Percentiles rank a stretch among this genome's conserved stretches.
Conservation (phyloP, 2,888 invertebrate genomes). For the Drosophila algonquin region DNA sequence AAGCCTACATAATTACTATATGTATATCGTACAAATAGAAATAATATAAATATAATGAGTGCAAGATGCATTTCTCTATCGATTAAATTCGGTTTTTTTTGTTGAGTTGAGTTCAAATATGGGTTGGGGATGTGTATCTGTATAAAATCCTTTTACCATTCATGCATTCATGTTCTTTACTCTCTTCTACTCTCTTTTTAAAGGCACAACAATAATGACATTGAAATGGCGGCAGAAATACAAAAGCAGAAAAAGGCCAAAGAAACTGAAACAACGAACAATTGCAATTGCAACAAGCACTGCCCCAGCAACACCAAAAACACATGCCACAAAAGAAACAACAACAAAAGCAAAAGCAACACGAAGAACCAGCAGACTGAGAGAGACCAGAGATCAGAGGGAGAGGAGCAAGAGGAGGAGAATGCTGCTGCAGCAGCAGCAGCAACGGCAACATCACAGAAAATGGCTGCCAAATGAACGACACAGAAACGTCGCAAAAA, state of each 20-base stretch:
- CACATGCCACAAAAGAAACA: constrained; percentile 39
- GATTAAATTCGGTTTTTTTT: constrained; percentile 53
- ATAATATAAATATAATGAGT: constrained; percentile 56
- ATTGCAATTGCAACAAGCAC: constrained; percentile 62
- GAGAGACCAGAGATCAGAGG: constrained; percentile 34
- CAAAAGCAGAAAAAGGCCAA: constrained; percentile 80
- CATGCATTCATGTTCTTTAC: not conserved
- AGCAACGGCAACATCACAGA: constrained; percentile 28
- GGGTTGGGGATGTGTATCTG: too few relatives aligned
- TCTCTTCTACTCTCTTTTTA: constrained; percentile 31
- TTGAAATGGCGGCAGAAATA: constrained; percentile 83
- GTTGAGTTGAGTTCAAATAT: constrained; percentile 50
- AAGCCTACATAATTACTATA: not conserved
- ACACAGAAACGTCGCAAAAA: constrained; percentile 62
- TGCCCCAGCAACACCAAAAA: constrained; percentile 48
- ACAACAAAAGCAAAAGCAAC: constrained; percentile 33
- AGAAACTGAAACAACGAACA: constrained; percentile 72
- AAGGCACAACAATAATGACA: constrained; percentile 81
- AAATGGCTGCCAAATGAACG: constrained; percentile 66
- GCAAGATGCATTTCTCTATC: constrained; percentile 65
- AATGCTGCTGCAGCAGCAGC: constrained; percentile 22
- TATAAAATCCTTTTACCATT: not conserved
- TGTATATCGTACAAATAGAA: not conserved
- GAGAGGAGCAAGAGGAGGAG: constrained; percentile 27
- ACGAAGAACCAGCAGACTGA: constrained; percentile 67